Percentiles rank a stretch among this genome's conserved stretches.
These are phyloP conservation scores for Xiphorhynchus elegans DNA, from an alignment of 2,113 vertebrate species.

Conservation along the genomic window DNA sequence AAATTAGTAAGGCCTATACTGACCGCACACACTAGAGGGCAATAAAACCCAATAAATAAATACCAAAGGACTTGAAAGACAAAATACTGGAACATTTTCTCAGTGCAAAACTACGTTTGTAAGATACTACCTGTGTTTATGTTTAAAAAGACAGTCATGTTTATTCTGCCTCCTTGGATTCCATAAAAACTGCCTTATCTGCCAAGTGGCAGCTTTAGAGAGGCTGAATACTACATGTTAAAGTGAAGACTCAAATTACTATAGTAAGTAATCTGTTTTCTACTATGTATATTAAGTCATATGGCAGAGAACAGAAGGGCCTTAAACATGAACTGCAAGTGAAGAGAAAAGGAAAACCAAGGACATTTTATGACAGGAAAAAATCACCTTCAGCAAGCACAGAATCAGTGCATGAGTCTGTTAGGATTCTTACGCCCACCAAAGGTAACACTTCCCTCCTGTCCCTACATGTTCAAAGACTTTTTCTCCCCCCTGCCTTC, in stretches of 20 bases:
- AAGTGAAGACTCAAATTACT: background rate
- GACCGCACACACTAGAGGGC: slow-evolving; percentile 29
- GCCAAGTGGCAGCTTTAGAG: background rate
- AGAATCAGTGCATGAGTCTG: background rate
- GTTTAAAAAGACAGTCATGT: background rate
- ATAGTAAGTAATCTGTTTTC: background rate
- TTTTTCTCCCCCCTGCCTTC: background rate
- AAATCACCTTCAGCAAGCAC: background rate
- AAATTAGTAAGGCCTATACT: background rate
- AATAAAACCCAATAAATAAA: background rate
- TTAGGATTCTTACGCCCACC: background rate
- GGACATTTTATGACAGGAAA: background rate
- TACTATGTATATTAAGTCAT: background rate
- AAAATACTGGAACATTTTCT: background rate
- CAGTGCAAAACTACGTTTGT: background rate
- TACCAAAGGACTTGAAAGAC: background rate
- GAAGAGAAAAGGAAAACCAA: background rate
- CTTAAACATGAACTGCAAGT: background rate
- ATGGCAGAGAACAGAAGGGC: background rate
- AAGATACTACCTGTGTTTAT: background rate
- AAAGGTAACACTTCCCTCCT: background rate
- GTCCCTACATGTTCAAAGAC: background rate
- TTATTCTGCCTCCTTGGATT: background rate
- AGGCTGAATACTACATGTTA: background rate
- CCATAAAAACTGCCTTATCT: background rate